These are phyloP conservation scores for Leucophora obtusa DNA, from an alignment of 2,888 invertebrate genomes.

Conservation along the genomic window DNA sequence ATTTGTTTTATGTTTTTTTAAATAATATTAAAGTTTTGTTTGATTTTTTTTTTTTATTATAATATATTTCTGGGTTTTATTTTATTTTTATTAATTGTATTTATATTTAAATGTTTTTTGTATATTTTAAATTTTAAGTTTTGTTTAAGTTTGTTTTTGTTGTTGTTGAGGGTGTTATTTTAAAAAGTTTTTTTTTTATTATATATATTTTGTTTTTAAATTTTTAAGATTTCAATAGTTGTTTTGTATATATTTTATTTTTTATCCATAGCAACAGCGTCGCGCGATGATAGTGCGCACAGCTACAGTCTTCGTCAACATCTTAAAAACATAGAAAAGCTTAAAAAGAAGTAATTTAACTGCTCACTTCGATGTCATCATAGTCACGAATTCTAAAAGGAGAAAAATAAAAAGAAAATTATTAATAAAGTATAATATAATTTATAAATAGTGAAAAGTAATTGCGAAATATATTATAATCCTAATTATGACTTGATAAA, in stretches of 20 bases:
- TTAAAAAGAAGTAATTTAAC: conserved; percentile 83
- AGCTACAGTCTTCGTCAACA: conserved; percentile 82
- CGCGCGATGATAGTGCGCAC: conserved; percentile 80
- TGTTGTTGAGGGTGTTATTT: conserved; percentile 59
- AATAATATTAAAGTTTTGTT: conserved; percentile 41
- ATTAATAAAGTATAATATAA: conserved; percentile 18
- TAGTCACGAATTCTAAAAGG: conserved; percentile 95
- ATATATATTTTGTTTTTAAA: conserved; percentile 65
- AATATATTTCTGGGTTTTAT: conserved; percentile 58
- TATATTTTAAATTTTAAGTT: conserved; percentile 49
- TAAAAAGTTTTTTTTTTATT: conserved; percentile 52
- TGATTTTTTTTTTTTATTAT: conserved; percentile 46
- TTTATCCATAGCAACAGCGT: conserved; percentile 79
- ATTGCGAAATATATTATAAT: too few species aligned
- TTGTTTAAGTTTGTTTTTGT: conserved; percentile 46
- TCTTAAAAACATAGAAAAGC: conserved; percentile 81
- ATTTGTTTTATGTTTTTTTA: not conserved
- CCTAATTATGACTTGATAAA: too few species aligned
- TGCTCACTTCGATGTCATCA: conserved; percentile 99
- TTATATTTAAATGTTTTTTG: conserved; percentile 68
- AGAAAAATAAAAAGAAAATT: conserved; percentile 69
- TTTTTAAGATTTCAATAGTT: conserved; percentile 66
- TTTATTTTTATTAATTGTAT: conserved; percentile 66
- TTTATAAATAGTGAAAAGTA: not conserved
- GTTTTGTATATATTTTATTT: conserved; percentile 68